Evolutionary conservation across 2,113 vertebrate genomes (phyloP).

Genomic region (Festucalex cinctus): DNA sequence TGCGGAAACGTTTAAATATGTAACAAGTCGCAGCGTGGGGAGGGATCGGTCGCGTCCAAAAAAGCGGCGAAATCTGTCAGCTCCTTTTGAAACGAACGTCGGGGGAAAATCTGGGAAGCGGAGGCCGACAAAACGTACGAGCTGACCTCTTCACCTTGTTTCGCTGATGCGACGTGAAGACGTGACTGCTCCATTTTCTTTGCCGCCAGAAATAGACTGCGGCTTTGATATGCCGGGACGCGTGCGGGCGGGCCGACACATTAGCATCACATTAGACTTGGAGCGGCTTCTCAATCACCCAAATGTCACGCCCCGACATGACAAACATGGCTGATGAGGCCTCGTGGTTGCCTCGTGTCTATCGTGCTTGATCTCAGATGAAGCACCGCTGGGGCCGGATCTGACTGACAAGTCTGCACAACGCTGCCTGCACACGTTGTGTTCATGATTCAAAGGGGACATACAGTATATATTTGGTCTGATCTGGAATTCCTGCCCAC

Average conservation of each 20-base stretch:
- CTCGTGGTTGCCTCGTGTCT: not conserved
- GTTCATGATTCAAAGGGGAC: not conserved
- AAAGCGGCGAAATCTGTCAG: conserved; percentile 8
- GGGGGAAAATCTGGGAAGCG: not conserved
- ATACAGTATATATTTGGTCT: not conserved
- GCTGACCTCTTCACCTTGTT: conserved; percentile 19
- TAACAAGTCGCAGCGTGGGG: conserved; percentile 20
- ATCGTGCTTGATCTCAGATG: not conserved
- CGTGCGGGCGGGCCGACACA: not conserved
- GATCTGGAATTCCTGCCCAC: not conserved
- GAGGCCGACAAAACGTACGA: not conserved
- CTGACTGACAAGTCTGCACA: not conserved
- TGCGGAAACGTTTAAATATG: conserved; percentile 45
- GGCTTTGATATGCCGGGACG: not conserved
- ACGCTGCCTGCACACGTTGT: not conserved
- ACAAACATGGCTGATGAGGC: conserved; percentile 4
- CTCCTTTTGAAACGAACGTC: conserved; percentile 13
- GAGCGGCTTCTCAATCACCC: not conserved
- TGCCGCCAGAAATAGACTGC: not conserved
- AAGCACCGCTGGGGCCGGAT: not conserved
- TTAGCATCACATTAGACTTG: conserved; percentile 2
- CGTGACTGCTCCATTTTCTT: not conserved
- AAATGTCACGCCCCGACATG: conserved; percentile 5
- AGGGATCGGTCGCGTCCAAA: not conserved
- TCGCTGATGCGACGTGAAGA: not conserved